These are phyloP conservation scores for Notarius quadriscutis DNA, from an alignment of 2,113 vertebrate genomes.

Conservation along the genomic window DNA sequence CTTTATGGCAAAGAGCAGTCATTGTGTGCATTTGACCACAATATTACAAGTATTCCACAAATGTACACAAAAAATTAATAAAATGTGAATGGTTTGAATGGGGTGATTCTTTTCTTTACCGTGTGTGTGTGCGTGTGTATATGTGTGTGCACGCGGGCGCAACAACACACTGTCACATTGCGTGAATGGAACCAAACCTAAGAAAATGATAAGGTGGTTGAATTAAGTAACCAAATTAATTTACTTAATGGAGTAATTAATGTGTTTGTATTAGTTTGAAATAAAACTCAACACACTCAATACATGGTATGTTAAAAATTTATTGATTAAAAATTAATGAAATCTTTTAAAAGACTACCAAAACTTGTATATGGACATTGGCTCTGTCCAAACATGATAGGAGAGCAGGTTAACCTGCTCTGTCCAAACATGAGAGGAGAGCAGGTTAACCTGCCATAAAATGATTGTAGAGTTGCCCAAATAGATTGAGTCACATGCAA, in stretches of 20 bases:
- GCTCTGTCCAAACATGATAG: too few relatives aligned
- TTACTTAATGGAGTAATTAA: not conserved
- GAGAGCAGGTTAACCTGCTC: not conserved
- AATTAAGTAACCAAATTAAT: not conserved
- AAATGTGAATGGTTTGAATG: too few relatives aligned
- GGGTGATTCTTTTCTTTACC: too few relatives aligned
- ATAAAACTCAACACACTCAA: not conserved
- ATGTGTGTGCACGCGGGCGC: too few relatives aligned
- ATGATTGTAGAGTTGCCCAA: not conserved
- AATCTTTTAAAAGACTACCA: not conserved
- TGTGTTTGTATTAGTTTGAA: not conserved
- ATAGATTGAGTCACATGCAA: not conserved
- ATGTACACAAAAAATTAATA: not conserved
- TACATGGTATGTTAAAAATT: not conserved
- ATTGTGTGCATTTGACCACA: not conserved
- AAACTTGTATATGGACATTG: not conserved
- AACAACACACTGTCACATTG: too few relatives aligned
- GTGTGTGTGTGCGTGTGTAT: too few relatives aligned
- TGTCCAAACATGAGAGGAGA: too few relatives aligned
- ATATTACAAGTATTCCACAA: not conserved
- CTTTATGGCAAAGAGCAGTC: not conserved
- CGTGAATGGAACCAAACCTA: not conserved
- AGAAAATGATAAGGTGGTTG: not conserved
- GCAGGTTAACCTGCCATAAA: constrained; percentile 4
- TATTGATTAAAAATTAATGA: not conserved